Conservation (phyloP, 2,797 vertebrate genomes). For the Liparis tanakae region DNA sequence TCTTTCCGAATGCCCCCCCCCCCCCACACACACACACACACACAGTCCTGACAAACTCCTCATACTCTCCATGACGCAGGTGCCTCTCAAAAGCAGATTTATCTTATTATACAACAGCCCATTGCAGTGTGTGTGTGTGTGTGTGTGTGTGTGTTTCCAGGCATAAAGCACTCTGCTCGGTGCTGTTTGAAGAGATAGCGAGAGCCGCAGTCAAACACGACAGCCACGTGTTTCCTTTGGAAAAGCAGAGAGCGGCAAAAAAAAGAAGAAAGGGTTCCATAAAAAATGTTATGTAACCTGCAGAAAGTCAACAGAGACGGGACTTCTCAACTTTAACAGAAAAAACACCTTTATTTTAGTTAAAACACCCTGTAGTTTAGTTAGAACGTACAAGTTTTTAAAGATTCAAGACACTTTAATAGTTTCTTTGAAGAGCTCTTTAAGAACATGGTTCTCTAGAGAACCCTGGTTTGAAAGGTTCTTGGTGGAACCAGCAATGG, state of each 20-base stretch:
- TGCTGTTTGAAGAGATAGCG: slow-evolving; percentile 66
- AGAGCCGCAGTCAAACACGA: slow-evolving; percentile 52
- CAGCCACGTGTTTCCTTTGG: slow-evolving; percentile 53
- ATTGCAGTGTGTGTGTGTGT: slow-evolving; percentile 14
- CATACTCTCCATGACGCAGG: slow-evolving; percentile 74
- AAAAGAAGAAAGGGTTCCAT: slow-evolving; percentile 31
- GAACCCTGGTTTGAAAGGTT: too few species aligned
- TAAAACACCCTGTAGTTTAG: too few species aligned
- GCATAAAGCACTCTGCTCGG: slow-evolving; percentile 48
- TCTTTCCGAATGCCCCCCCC: not conserved
- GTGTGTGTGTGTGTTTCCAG: slow-evolving; percentile 36
- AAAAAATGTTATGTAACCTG: slow-evolving; percentile 58
- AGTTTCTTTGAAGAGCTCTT: too few species aligned
- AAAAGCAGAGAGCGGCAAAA: slow-evolving; percentile 22
- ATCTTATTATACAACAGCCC: slow-evolving; percentile 67
- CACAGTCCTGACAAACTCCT: slow-evolving; percentile 48
- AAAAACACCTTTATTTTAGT: too few species aligned
- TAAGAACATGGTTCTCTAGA: too few species aligned
- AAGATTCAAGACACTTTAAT: too few species aligned
- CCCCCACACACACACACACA: slow-evolving; percentile 2
- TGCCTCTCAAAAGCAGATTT: slow-evolving; percentile 68
- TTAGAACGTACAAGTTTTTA: too few species aligned
- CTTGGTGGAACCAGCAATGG: too few species aligned
- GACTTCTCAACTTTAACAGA: not conserved
- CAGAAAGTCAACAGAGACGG: slow-evolving; percentile 24